Conservation (phyloP, 2,888 invertebrate species). For the Harpagoxenus sublaevis region DNA sequence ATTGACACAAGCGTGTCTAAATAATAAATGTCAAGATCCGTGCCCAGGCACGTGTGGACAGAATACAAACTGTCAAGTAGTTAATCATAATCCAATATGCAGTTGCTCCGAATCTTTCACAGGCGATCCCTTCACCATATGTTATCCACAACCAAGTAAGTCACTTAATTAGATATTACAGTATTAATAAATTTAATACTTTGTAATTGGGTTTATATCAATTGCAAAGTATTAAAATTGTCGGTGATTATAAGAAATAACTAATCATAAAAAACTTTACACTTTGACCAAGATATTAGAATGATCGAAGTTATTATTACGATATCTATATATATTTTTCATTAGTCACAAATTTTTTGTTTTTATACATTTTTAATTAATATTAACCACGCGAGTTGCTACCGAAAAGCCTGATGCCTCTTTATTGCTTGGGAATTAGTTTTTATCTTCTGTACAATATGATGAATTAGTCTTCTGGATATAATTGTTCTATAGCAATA, state of each 20-base stretch:
- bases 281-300: not conserved
- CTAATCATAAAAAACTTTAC: not conserved
- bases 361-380: not conserved
- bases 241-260: not conserved
- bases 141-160: conserved; percentile 87
- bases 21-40: conserved; percentile 92
- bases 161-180: not conserved
- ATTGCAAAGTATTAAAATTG: not conserved
- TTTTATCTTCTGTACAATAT: not conserved
- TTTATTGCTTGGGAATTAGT: not conserved
- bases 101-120: conserved; percentile 91
- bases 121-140: conserved; percentile 92
- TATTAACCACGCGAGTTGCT: not conserved
- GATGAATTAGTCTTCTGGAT: not conserved
- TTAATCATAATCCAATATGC: conserved; percentile 94
- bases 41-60: conserved; percentile 93
- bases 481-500: not conserved
- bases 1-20: conserved; percentile 91
- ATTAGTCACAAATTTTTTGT: not conserved
- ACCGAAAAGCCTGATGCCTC: not conserved
- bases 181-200: not conserved
- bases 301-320: not conserved
- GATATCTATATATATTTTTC: not conserved
- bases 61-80: conserved; percentile 92
- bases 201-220: not conserved